Evolutionary conservation across 2,888 invertebrate genomes (phyloP).

Genomic region (Busseola fusca): DNA sequence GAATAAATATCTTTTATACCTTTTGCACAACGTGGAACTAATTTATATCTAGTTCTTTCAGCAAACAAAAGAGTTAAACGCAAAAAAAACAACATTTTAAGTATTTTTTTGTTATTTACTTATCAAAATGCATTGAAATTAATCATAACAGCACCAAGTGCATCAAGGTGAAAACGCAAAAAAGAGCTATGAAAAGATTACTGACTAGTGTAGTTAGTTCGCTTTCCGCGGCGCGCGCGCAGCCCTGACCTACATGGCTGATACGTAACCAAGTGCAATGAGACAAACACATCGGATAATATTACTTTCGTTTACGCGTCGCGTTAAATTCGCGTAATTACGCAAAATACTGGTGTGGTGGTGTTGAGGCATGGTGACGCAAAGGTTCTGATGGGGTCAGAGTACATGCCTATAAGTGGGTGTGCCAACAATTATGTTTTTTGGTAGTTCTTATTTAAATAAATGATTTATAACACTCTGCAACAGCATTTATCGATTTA

Average conservation of each 20-base stretch:
- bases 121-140: conserved; percentile 44
- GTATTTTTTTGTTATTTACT: conserved; percentile 5
- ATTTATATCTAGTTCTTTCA: conserved; percentile 16
- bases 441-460: neutral
- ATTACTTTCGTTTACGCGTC: conserved; percentile 61
- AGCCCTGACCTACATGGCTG: conserved; percentile 61
- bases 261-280: conserved; percentile 64
- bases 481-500: too few relatives aligned
- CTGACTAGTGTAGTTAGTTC: conserved; percentile 50
- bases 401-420: neutral
- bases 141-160: conserved; percentile 44
- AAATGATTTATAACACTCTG: neutral
- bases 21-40: neutral
- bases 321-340: conserved; percentile 44
- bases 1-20: conserved; percentile 3
- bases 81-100: conserved; percentile 3
- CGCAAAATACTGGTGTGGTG: conserved; percentile 39
- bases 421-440: neutral
- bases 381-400: conserved; percentile 21
- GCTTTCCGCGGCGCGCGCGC: conserved; percentile 63
- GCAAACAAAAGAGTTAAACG: conserved; percentile 14
- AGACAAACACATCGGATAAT: conserved; percentile 62
- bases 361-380: conserved; percentile 11
- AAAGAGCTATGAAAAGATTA: conserved; percentile 60
- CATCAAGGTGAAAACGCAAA: conserved; percentile 65